phyloP scores from a whole-genome alignment of 1,140 invertebrate genomes.

The Drosophila micromelanica region DNA sequence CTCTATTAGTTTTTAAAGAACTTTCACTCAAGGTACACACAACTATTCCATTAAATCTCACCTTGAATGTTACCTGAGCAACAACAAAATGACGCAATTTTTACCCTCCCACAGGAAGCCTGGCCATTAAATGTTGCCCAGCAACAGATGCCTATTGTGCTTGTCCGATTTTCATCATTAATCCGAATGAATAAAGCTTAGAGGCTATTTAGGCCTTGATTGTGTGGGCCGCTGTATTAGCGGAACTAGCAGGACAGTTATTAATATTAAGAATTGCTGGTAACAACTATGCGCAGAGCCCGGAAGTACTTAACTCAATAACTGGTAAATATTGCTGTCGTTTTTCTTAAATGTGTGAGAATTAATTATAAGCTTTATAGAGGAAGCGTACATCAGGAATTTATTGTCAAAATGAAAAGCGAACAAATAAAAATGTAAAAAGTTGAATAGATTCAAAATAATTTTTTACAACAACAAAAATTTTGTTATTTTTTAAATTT shows the following conservation, averaged over 20 bases:
- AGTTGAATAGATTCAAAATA: too few relatives aligned
- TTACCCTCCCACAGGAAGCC: too few relatives aligned
- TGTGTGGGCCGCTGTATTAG: background rate
- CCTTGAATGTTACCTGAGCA: slow-evolving; percentile 34
- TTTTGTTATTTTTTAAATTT: too few relatives aligned
- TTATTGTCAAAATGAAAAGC: too few relatives aligned
- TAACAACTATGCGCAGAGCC: background rate
- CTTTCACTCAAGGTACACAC: slow-evolving; percentile 7
- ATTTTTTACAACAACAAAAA: too few relatives aligned
- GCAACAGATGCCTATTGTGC: slow-evolving; percentile 36
- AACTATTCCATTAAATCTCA: slow-evolving; percentile 56
- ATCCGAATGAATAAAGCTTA: slow-evolving; percentile 63
- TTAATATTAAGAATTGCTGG: background rate
- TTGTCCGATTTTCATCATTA: slow-evolving; percentile 33
- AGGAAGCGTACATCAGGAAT: too few relatives aligned
- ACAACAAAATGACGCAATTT: background rate
- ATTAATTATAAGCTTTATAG: too few relatives aligned
- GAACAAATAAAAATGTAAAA: too few relatives aligned
- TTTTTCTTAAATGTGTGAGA: too few relatives aligned
- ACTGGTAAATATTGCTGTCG: background rate
- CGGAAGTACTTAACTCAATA: background rate
- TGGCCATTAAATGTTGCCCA: slow-evolving; percentile 8
- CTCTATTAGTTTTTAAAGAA: background rate
- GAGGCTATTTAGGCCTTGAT: slow-evolving; percentile 1
- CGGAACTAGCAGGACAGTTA: background rate